phyloP scores from a whole-genome alignment of 2,113 vertebrate genomes.

The Ploceus nigricollis region DNA sequence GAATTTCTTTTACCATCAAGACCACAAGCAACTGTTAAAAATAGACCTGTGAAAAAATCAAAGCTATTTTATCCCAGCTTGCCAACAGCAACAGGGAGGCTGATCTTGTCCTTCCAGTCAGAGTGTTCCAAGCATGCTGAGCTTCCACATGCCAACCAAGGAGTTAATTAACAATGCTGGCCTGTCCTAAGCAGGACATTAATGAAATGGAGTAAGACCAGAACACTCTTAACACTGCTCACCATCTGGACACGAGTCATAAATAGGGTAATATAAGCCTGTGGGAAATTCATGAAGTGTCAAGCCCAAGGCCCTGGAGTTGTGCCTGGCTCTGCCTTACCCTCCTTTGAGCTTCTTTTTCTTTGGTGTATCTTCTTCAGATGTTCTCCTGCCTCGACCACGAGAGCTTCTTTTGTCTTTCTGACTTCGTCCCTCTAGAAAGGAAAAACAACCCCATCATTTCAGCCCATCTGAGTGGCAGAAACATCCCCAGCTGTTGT shows the following conservation, averaged over 20 bases:
- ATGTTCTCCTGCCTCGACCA: slow-evolving; percentile 84
- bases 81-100: not conserved
- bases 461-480: not conserved
- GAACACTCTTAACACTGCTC: not conserved
- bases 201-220: not conserved
- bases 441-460: not conserved
- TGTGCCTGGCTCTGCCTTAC: slow-evolving; percentile 60
- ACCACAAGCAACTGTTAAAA: not conserved
- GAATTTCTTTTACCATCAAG: not conserved
- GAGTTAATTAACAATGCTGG: slow-evolving; percentile 1
- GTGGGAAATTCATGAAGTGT: not conserved
- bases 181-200: not conserved
- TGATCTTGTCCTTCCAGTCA: not conserved
- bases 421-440: slow-evolving; percentile 81
- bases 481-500: not conserved
- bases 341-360: slow-evolving; percentile 95
- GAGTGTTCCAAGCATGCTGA: not conserved
- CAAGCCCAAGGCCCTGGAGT: not conserved
- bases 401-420: slow-evolving; percentile 89
- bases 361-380: slow-evolving; percentile 91
- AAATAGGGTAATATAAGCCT: not conserved
- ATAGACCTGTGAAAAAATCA: not conserved
- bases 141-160: not conserved
- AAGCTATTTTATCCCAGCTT: not conserved
- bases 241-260: not conserved